Percentiles rank a stretch among this genome's conserved stretches.
These are phyloP conservation scores for Cichlasoma orientale DNA, from an alignment of 2,797 vertebrate genomes.

Conservation along the genomic window DNA sequence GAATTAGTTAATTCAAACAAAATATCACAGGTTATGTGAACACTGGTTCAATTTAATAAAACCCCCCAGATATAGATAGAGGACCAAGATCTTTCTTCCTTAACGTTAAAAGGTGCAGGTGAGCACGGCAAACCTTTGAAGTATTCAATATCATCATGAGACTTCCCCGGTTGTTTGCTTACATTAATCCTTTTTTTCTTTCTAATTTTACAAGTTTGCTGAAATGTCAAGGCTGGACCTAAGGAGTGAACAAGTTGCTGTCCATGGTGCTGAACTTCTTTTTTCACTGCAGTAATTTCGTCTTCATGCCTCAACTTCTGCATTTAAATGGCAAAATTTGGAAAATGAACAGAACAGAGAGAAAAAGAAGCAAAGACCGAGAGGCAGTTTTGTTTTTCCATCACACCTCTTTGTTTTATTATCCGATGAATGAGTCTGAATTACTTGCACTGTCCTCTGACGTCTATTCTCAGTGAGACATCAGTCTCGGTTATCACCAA, in stretches of 20 bases:
- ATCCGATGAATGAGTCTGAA: constrained; percentile 10
- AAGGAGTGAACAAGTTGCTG: constrained; percentile 43
- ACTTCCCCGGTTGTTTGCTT: neutral
- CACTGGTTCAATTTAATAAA: neutral
- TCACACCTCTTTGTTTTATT: constrained; percentile 15
- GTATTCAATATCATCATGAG: neutral
- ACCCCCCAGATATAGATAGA: neutral
- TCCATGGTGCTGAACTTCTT: constrained; percentile 69
- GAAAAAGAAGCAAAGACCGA: neutral
- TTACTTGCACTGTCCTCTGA: neutral
- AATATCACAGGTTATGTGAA: neutral
- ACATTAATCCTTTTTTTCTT: neutral
- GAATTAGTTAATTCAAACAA: neutral
- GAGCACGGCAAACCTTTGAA: neutral
- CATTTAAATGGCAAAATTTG: neutral
- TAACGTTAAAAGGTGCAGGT: neutral
- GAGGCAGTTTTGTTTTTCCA: constrained; percentile 10
- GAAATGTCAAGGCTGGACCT: neutral
- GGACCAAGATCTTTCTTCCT: neutral
- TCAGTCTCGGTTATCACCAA: constrained; percentile 31
- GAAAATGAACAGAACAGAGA: neutral
- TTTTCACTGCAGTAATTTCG: neutral
- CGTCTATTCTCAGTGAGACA: neutral
- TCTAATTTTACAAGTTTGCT: neutral
- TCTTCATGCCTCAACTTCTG: neutral